phyloP scores from a whole-genome alignment of 2,797 vertebrate genomes.

The Avahi laniger region DNA sequence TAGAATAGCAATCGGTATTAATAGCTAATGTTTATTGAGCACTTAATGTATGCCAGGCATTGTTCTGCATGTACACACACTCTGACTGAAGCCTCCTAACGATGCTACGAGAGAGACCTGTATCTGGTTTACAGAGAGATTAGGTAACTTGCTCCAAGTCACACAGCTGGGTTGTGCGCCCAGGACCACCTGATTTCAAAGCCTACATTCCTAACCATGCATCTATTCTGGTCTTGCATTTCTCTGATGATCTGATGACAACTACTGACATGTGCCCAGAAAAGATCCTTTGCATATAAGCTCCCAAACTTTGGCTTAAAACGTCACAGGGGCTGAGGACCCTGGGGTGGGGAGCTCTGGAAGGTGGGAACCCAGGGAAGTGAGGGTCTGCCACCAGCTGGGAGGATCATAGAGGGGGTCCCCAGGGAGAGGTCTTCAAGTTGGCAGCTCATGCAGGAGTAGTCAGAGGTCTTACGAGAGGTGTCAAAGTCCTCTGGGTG shows the following conservation, averaged over 20 bases:
- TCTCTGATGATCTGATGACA: neutral
- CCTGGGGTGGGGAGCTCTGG: neutral
- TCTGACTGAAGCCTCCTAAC: neutral
- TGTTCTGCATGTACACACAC: neutral
- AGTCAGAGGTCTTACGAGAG: neutral
- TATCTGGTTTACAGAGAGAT: neutral
- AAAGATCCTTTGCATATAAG: neutral
- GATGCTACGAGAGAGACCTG: neutral
- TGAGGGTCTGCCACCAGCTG: neutral
- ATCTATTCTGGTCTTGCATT: neutral
- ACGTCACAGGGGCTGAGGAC: neutral
- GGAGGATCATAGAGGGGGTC: neutral
- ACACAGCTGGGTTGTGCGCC: neutral
- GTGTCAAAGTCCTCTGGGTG: neutral
- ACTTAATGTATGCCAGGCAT: neutral
- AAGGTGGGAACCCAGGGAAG: neutral
- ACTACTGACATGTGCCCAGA: neutral
- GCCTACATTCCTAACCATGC: neutral
- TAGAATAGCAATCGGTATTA: neutral
- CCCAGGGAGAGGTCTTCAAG: neutral
- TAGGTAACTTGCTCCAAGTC: neutral
- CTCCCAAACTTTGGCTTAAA: neutral
- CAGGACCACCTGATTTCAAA: neutral
- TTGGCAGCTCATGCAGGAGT: neutral
- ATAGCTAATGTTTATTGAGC: neutral